These are phyloP conservation scores for Melierax canorus DNA, from an alignment of 2,113 vertebrate genomes.

Conservation along the genomic window DNA sequence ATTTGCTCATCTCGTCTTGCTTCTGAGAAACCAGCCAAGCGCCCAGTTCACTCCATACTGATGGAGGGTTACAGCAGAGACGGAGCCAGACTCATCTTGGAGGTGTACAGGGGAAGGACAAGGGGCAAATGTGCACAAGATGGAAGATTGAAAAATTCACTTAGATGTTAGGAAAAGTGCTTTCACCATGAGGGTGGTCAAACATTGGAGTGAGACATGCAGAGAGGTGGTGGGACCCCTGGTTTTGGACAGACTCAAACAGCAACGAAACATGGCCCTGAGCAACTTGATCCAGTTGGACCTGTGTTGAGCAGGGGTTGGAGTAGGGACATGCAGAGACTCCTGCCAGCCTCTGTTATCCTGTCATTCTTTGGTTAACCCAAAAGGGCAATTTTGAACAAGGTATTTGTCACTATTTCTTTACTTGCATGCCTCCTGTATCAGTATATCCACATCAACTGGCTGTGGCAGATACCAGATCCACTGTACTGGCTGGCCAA, in stretches of 20 bases:
- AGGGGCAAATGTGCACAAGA: neutral
- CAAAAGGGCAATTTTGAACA: neutral
- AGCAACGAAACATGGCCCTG: neutral
- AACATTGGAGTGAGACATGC: neutral
- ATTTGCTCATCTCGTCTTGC: neutral
- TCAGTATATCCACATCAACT: neutral
- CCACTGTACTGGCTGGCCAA: neutral
- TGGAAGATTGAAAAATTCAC: neutral
- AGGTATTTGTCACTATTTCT: neutral
- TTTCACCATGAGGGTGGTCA: neutral
- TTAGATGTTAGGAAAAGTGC: neutral
- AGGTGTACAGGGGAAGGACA: neutral
- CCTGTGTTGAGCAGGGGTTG: neutral
- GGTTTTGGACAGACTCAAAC: neutral
- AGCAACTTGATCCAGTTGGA: neutral
- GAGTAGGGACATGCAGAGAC: neutral
- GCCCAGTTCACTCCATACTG: neutral
- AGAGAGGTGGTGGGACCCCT: neutral
- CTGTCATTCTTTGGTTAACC: neutral
- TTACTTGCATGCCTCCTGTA: neutral
- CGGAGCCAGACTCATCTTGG: neutral
- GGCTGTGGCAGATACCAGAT: neutral
- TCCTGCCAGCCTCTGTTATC: neutral
- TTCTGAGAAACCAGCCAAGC: neutral
- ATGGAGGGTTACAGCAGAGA: neutral